These are phyloP conservation scores for Goniozus legneri DNA, from an alignment of 1,140 invertebrate genomes.

Conservation along the genomic window DNA sequence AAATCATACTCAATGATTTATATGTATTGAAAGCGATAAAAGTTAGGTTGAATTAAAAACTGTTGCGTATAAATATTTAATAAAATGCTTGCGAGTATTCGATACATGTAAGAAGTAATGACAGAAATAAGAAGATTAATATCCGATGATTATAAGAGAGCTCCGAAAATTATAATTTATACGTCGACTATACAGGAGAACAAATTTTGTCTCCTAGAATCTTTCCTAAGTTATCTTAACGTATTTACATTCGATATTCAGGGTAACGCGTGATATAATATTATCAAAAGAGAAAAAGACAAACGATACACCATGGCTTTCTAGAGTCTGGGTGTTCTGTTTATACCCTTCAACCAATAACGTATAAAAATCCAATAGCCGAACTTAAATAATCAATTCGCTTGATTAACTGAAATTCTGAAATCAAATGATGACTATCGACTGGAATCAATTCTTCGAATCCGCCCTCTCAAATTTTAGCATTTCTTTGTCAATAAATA, in stretches of 20 bases:
- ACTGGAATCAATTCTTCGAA: no score
- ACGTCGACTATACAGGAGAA: constrained; percentile 11
- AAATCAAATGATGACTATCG: no score
- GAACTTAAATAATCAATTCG: no score
- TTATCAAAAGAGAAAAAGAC: not conserved
- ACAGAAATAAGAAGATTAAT: not conserved
- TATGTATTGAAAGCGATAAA: not conserved
- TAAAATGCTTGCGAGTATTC: not conserved
- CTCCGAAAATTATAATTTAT: constrained; percentile 8
- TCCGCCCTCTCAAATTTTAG: no score
- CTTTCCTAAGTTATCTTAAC: constrained; percentile 3
- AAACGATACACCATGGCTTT: not conserved
- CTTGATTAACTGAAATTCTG: no score
- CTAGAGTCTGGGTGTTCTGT: no score
- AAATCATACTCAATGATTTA: not conserved
- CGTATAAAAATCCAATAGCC: no score
- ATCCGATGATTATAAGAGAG: constrained; percentile 11
- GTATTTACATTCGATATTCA: constrained; percentile 13
- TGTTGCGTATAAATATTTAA: no score
- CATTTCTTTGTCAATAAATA: no score
- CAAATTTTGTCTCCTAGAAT: not conserved
- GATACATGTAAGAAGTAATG: not conserved
- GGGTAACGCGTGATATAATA: no score
- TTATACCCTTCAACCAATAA: no score
- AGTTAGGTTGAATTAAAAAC: no score